These are phyloP conservation scores for Acanthaster planci DNA, from an alignment of 35 echinoderm and acorn worm genomes.

Conservation along the genomic window DNA sequence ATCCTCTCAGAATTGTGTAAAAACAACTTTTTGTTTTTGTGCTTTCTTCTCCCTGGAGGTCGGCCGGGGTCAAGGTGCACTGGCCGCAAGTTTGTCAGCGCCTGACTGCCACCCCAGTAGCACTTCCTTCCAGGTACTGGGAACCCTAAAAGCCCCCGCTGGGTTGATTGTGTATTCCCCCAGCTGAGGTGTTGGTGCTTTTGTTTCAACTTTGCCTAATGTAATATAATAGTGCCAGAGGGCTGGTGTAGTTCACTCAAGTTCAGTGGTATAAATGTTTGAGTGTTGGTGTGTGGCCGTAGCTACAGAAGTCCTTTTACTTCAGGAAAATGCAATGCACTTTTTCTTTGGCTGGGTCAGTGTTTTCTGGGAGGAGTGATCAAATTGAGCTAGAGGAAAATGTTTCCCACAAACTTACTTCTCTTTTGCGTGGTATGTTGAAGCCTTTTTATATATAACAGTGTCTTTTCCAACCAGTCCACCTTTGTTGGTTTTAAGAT, in stretches of 20 bases:
- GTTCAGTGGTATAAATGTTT: slow-evolving; percentile 13
- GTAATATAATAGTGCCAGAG: slow-evolving; percentile 15
- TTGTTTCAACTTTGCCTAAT: slow-evolving; percentile 31
- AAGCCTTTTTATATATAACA: too few relatives aligned
- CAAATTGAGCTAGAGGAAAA: too few relatives aligned
- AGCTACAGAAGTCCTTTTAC: background rate
- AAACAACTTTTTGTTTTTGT: slow-evolving; percentile 25
- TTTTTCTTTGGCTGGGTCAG: too few relatives aligned
- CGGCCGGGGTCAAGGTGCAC: background rate
- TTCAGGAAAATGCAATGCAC: too few relatives aligned
- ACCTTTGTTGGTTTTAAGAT: too few relatives aligned
- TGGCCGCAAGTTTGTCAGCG: slow-evolving; percentile 26
- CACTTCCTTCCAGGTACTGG: background rate
- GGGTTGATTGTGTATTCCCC: background rate
- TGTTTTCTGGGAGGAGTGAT: too few relatives aligned
- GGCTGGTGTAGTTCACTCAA: slow-evolving; percentile 10
- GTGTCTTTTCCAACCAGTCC: too few relatives aligned
- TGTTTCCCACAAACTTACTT: too few relatives aligned
- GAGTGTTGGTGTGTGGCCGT: background rate
- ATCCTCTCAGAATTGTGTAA: background rate
- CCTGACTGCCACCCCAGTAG: background rate
- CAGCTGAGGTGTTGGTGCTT: slow-evolving; percentile 21
- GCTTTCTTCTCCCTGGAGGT: background rate
- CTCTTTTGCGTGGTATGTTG: too few relatives aligned
- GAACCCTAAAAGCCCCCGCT: background rate